phyloP scores from a whole-genome alignment of 2,113 vertebrate species.

The Lagopus muta region DNA sequence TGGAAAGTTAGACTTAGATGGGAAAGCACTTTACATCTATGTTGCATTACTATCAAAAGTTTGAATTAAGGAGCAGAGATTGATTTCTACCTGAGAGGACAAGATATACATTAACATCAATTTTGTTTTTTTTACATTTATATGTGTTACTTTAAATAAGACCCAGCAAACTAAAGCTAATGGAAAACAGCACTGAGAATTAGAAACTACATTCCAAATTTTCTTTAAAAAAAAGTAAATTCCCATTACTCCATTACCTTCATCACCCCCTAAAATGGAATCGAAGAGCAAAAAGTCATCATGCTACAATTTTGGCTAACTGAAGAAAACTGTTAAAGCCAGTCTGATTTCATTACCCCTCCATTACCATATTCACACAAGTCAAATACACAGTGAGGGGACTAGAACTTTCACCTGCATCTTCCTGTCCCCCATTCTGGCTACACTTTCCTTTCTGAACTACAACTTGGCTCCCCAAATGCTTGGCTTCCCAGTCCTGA shows the following conservation, averaged over 20 bases:
- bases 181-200: neutral
- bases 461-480: neutral
- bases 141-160: neutral
- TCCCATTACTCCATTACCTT: neutral
- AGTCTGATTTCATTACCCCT: neutral
- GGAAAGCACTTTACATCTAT: constrained; percentile 20
- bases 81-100: neutral
- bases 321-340: neutral
- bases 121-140: neutral
- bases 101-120: neutral
- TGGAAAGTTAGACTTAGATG: constrained; percentile 23
- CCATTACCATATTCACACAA: neutral
- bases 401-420: neutral
- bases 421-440: neutral
- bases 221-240: neutral
- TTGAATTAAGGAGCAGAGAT: constrained; percentile 19
- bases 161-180: neutral
- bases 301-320: neutral
- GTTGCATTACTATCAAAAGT: neutral
- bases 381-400: neutral
- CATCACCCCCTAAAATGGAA: neutral
- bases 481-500: too few species aligned
- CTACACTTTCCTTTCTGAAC: neutral
- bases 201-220: neutral
- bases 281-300: neutral